phyloP scores from a whole-genome alignment of 2,113 vertebrate genomes.

The Sialia sialis region DNA sequence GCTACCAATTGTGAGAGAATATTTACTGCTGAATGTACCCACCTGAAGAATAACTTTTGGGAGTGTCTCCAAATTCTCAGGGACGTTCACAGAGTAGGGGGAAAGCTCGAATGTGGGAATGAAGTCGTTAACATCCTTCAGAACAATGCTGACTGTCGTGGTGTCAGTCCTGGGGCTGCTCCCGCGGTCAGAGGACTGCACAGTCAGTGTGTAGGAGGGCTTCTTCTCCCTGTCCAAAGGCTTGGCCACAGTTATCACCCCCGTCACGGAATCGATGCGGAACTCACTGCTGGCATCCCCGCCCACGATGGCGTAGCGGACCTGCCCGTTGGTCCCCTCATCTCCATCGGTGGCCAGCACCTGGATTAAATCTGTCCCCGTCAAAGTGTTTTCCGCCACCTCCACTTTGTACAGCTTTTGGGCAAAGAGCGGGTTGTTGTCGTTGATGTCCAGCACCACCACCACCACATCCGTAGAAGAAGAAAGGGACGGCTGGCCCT shows the following conservation, averaged over 20 bases:
- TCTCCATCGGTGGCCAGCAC: constrained; percentile 85
- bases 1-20: neutral
- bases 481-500: constrained; percentile 87
- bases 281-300: constrained; percentile 82
- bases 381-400: constrained; percentile 84
- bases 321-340: constrained; percentile 90
- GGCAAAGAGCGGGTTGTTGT: constrained; percentile 89
- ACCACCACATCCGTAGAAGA: constrained; percentile 85
- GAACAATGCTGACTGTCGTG: constrained; percentile 78
- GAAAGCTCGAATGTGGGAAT: constrained; percentile 88
- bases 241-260: constrained; percentile 86
- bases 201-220: constrained; percentile 77
- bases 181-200: constrained; percentile 88
- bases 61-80: constrained; percentile 83
- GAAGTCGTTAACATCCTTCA: constrained; percentile 90
- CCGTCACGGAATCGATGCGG: constrained; percentile 90
- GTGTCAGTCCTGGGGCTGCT: constrained; percentile 85
- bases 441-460: constrained; percentile 89
- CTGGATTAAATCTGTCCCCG: constrained; percentile 86
- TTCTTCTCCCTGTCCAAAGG: constrained; percentile 86
- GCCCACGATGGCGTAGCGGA: constrained; percentile 81
- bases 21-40: constrained; percentile 31
- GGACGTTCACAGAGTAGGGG: constrained; percentile 84
- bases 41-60: constrained; percentile 90
- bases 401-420: constrained; percentile 87